phyloP scores from a whole-genome alignment of 2,113 vertebrate genomes.

The Microcebus murinus region DNA sequence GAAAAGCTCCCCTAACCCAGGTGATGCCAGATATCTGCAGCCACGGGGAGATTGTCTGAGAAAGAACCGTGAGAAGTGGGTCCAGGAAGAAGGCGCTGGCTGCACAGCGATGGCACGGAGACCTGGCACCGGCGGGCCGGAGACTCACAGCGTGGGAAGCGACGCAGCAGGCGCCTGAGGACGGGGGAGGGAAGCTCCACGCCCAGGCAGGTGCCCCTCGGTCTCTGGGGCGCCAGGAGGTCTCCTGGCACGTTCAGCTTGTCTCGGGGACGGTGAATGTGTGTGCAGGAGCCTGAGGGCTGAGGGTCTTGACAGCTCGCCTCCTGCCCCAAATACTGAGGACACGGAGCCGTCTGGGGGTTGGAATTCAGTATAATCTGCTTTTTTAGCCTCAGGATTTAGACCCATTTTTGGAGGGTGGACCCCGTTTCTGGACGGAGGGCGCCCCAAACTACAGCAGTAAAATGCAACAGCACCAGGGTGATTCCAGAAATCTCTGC shows the following conservation, averaged over 20 bases:
- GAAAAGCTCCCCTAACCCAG: neutral
- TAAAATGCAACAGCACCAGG: neutral
- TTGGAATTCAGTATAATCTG: neutral
- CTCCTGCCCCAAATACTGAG: neutral
- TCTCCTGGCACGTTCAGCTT: neutral
- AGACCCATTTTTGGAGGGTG: neutral
- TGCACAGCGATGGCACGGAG: neutral
- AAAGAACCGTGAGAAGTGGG: too few relatives aligned
- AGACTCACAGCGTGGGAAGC: too few relatives aligned
- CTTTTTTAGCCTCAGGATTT: neutral
- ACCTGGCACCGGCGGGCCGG: rapidly evolving
- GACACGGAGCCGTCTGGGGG: neutral
- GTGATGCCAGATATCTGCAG: neutral
- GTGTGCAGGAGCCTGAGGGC: neutral
- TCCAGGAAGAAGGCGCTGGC: neutral
- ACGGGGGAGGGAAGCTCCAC: neutral
- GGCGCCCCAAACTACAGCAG: neutral
- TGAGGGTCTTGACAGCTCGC: neutral
- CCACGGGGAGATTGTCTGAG: rapidly evolving
- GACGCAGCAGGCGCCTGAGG: neutral
- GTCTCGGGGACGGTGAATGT: neutral
- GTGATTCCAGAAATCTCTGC: neutral
- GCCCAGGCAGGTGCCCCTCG: neutral
- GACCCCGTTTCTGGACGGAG: neutral
- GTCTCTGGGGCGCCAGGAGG: neutral